Evolutionary conservation across 35 echinoderm and acorn worm species (phyloP).

Genomic region (Lytechinus variegatus): DNA sequence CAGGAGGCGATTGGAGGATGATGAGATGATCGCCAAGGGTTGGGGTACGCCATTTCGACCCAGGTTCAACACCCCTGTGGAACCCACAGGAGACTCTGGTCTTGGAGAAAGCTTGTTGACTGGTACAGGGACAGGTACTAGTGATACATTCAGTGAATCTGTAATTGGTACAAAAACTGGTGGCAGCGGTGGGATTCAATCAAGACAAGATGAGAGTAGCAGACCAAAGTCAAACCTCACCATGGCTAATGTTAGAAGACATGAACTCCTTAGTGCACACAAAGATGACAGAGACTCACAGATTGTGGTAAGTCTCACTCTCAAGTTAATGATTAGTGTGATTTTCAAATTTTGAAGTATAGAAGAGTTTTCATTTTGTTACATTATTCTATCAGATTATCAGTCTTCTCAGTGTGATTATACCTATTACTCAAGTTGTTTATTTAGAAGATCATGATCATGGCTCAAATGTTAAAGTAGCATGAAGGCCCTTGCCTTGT

Average conservation of each 20-base stretch:
- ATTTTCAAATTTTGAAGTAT: neutral
- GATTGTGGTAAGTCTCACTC: neutral
- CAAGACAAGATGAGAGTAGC: neutral
- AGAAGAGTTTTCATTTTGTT: neutral
- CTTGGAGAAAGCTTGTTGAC: slow-evolving; percentile 48
- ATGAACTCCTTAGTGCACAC: slow-evolving; percentile 61
- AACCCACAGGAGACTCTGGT: slow-evolving; percentile 53
- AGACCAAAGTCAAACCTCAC: slow-evolving; percentile 67
- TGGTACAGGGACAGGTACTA: slow-evolving; percentile 30
- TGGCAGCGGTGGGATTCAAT: neutral
- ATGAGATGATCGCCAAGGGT: neutral
- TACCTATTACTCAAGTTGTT: neutral
- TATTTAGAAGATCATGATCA: neutral
- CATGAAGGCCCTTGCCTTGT: no score
- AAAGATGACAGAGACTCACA: slow-evolving; percentile 25
- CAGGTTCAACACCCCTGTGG: slow-evolving; percentile 22
- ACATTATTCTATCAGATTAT: neutral
- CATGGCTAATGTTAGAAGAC: slow-evolving; percentile 64
- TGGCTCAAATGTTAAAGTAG: neutral
- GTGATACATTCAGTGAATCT: slow-evolving; percentile 33
- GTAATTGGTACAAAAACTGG: slow-evolving; percentile 62
- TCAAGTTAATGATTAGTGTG: neutral
- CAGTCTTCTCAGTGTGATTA: neutral
- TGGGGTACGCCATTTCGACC: neutral
- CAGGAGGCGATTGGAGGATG: neutral